Percentiles rank a stretch among this genome's conserved stretches.
phyloP scores from a whole-genome alignment of 2,113 vertebrate species.

The Rhinopomastus cyanomelas region DNA sequence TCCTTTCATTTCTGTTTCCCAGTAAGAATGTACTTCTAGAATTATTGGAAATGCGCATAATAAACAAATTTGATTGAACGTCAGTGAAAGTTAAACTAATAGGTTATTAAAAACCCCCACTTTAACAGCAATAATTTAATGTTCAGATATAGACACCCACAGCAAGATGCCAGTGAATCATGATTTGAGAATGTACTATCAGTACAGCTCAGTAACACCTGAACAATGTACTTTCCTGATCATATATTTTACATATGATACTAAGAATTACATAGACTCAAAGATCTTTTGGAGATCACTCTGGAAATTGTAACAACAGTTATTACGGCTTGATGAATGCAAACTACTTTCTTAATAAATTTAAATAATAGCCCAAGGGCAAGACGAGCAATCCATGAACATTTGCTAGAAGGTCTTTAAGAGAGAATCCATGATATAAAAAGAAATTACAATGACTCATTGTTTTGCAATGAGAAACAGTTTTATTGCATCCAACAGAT shows the following conservation, averaged over 20 bases:
- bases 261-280: not conserved
- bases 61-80: not conserved
- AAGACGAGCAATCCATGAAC: not conserved
- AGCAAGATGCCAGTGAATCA: not conserved
- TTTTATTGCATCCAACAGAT: not conserved
- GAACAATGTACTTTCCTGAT: not conserved
- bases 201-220: not conserved
- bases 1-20: not conserved
- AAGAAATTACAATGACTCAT: not conserved
- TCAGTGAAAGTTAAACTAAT: not conserved
- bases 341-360: not conserved
- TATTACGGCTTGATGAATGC: not conserved
- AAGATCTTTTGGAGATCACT: not conserved
- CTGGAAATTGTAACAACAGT: not conserved
- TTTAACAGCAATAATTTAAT: not conserved
- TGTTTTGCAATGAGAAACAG: not conserved
- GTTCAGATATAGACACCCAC: not conserved
- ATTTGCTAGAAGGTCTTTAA: not conserved
- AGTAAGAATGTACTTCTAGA: not conserved
- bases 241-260: accelerated
- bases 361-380: not conserved
- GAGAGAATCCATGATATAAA: not conserved
- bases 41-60: not conserved
- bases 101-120: not conserved
- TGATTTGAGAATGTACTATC: not conserved